A percentile compares a stretch with the other conserved stretches of the same genome.
Evolutionary conservation across 2,113 vertebrate genomes (phyloP).

Genomic region (Chrysemys picta): DNA sequence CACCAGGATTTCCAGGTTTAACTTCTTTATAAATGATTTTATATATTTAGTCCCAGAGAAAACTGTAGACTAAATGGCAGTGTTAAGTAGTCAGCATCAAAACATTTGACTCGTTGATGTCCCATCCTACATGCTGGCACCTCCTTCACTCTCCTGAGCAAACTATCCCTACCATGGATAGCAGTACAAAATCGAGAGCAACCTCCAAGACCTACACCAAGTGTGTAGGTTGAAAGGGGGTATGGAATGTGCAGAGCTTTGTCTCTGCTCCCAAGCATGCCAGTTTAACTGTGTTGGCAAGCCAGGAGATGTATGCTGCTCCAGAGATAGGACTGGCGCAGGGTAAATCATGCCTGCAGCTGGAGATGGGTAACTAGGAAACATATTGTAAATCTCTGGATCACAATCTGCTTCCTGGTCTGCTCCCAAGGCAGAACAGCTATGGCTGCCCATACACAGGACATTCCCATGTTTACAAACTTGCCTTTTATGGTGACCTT

Average conservation of each 20-base stretch:
- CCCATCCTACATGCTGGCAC: not conserved
- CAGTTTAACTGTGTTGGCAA: not conserved
- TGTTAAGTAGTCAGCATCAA: too few species aligned
- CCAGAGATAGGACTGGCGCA: not conserved
- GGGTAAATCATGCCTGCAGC: not conserved
- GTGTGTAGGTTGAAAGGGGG: not conserved
- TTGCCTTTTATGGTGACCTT: not conserved
- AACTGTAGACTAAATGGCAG: too few species aligned
- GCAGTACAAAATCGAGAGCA: not conserved
- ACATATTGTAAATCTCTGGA: not conserved
- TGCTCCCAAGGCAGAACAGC: not conserved
- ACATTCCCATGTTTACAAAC: not conserved
- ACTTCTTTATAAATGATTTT: not conserved
- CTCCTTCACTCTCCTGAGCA: not conserved
- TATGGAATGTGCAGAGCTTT: not conserved
- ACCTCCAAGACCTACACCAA: not conserved
- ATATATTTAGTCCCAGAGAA: not conserved
- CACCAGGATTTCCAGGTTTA: not conserved
- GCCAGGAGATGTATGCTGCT: not conserved
- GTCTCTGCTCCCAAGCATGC: not conserved
- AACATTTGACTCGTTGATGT: too few species aligned
- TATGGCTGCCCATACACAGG: not conserved
- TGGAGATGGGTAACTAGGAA: not conserved
- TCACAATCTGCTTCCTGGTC: not conserved
- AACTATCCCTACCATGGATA: not conserved